Percentiles rank a stretch among this genome's conserved stretches.
These are phyloP conservation scores for Apis cerana DNA, from an alignment of 1,140 invertebrate genomes.

Conservation along the genomic window DNA sequence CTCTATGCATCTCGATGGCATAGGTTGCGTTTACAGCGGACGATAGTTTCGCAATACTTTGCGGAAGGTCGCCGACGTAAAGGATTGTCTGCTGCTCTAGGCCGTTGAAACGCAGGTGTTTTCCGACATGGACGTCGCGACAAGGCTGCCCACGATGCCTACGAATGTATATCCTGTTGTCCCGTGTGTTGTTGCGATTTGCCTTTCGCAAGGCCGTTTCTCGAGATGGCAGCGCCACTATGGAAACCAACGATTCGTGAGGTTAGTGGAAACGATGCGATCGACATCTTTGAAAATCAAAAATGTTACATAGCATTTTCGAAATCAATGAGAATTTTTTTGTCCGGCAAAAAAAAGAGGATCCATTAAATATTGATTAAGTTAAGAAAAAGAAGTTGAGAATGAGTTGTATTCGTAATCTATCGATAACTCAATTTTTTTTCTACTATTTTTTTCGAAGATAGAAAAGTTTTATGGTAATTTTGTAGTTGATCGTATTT, in stretches of 20 bases:
- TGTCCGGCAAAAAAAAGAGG: no score
- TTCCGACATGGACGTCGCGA: constrained; percentile 43
- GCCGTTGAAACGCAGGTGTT: constrained; percentile 55
- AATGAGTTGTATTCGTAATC: no score
- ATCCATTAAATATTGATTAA: no score
- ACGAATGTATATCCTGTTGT: constrained; percentile 34
- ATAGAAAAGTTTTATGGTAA: neutral
- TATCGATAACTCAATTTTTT: neutral
- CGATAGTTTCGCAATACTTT: constrained; percentile 38
- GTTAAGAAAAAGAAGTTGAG: no score
- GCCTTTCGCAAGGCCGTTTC: constrained; percentile 50
- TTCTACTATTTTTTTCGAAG: neutral
- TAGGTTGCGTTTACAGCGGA: constrained; percentile 7
- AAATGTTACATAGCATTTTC: no score
- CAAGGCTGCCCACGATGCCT: constrained; percentile 43
- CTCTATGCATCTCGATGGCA: neutral
- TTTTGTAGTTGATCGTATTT: neutral
- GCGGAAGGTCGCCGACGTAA: constrained; percentile 54
- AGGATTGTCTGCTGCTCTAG: constrained; percentile 52
- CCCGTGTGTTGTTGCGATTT: constrained; percentile 22
- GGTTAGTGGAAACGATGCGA: neutral
- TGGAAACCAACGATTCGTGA: constrained; percentile 21
- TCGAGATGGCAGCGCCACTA: neutral
- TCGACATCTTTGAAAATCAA: neutral
- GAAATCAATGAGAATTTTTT: no score